A percentile compares a stretch with the other conserved stretches of the same genome.
Evolutionary conservation across 2,888 invertebrate species (phyloP).

Genomic region (Leucophenga maculata): DNA sequence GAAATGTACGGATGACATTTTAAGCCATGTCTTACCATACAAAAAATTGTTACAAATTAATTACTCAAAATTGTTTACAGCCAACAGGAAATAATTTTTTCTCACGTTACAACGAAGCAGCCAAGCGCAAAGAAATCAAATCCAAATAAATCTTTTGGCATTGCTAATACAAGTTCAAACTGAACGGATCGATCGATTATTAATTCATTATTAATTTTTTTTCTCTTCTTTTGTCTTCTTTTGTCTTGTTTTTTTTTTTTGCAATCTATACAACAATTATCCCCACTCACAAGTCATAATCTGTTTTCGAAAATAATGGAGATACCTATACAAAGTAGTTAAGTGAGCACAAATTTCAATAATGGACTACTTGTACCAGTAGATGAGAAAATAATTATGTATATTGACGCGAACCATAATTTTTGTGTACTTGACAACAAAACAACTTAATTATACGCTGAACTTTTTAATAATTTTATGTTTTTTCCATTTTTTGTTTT

Average conservation of each 20-base stretch:
- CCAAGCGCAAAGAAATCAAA: too few species aligned
- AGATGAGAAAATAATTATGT: too few species aligned
- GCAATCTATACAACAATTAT: neutral
- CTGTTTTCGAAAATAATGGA: neutral
- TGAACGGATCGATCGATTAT: neutral
- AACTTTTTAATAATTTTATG: slow-evolving; percentile 19
- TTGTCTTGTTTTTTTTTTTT: neutral
- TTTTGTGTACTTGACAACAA: slow-evolving; percentile 40
- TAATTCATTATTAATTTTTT: neutral
- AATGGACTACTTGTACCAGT: too few species aligned
- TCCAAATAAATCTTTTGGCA: too few species aligned
- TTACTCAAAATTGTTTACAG: slow-evolving; percentile 7
- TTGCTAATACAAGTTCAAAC: too few species aligned
- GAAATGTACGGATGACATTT: too few species aligned
- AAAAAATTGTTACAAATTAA: neutral
- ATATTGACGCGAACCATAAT: too few species aligned
- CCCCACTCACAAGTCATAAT: neutral
- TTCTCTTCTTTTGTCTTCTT: neutral
- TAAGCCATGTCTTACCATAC: neutral
- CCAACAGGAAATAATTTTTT: slow-evolving; percentile 47
- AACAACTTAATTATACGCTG: slow-evolving; percentile 66
- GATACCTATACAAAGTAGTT: slow-evolving; percentile 39
- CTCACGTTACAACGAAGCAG: slow-evolving; percentile 50
- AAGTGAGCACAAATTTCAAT: slow-evolving; percentile 51
- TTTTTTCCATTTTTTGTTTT: neutral